Evolutionary conservation across 2,888 invertebrate species (phyloP).

Genomic region (Drosophila picticornis): DNA sequence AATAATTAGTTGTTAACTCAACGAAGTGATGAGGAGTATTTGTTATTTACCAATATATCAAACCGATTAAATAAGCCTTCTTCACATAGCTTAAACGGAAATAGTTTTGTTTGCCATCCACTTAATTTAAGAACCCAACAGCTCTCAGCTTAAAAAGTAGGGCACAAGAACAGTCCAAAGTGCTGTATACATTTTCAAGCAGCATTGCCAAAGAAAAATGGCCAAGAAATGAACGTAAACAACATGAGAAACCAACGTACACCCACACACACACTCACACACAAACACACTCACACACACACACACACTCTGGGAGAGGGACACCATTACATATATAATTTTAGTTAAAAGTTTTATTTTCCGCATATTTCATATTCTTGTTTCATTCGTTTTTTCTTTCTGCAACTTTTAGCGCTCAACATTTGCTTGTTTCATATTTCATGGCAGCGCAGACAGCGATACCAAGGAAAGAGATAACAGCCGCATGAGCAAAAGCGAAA

Average conservation of each 20-base stretch:
- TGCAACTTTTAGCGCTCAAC: slow-evolving; percentile 67
- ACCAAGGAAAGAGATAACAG: slow-evolving; percentile 22
- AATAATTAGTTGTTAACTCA: background rate
- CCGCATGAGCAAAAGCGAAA: background rate
- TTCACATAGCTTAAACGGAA: background rate
- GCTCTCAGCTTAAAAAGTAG: slow-evolving; percentile 35
- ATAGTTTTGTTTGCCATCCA: background rate
- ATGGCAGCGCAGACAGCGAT: slow-evolving; percentile 58
- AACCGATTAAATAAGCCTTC: background rate
- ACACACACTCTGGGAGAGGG: slow-evolving; percentile 27
- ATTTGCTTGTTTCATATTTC: slow-evolving; percentile 79
- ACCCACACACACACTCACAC: slow-evolving; percentile 19
- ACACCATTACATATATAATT: slow-evolving; percentile 77
- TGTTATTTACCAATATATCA: background rate
- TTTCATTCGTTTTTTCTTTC: slow-evolving; percentile 51
- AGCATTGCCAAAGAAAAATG: slow-evolving; percentile 64
- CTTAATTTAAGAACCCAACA: background rate
- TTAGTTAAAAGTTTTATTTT: slow-evolving; percentile 82
- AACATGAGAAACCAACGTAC: slow-evolving; percentile 65
- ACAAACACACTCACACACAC: slow-evolving; percentile 13
- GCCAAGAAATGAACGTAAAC: slow-evolving; percentile 71
- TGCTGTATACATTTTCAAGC: slow-evolving; percentile 54
- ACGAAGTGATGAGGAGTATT: background rate
- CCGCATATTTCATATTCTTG: slow-evolving; percentile 78
- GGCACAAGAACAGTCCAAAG: slow-evolving; percentile 42